phyloP scores from a whole-genome alignment of 1,140 invertebrate genomes.

The Ceratina japonica region DNA sequence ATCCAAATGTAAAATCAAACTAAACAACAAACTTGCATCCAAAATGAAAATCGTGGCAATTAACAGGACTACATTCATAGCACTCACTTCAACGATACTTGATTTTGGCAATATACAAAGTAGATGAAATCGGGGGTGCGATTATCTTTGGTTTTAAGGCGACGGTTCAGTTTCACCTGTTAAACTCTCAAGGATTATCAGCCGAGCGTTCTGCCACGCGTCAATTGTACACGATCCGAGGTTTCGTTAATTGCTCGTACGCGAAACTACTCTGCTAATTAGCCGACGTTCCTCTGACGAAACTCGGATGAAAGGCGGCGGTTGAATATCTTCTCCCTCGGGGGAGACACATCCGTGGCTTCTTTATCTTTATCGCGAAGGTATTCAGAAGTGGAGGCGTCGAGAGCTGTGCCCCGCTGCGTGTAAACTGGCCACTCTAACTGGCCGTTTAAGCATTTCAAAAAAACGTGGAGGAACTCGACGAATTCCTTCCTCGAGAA shows the following conservation, averaged over 20 bases:
- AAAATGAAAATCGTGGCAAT: too few relatives aligned
- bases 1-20: too few relatives aligned
- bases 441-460: conserved; percentile 2
- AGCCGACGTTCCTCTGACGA: conserved; percentile 11
- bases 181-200: not conserved
- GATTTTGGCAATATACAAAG: too few relatives aligned
- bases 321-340: not conserved
- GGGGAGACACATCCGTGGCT: not conserved
- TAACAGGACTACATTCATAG: too few relatives aligned
- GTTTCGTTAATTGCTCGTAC: conserved; percentile 44
- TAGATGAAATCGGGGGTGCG: too few relatives aligned
- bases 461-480: not conserved
- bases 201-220: not conserved
- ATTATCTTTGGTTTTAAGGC: not conserved
- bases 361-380: conserved; percentile 15
- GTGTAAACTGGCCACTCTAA: not conserved
- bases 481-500: not conserved
- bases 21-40: too few relatives aligned
- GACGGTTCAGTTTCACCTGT: not conserved
- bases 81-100: too few relatives aligned
- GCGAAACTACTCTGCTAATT: conserved; percentile 51
- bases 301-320: conserved; percentile 11
- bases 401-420: not conserved
- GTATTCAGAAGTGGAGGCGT: conserved; percentile 5
- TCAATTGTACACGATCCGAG: not conserved